phyloP scores from a whole-genome alignment of 2,113 vertebrate genomes.

The Tragelaphus scriptus region DNA sequence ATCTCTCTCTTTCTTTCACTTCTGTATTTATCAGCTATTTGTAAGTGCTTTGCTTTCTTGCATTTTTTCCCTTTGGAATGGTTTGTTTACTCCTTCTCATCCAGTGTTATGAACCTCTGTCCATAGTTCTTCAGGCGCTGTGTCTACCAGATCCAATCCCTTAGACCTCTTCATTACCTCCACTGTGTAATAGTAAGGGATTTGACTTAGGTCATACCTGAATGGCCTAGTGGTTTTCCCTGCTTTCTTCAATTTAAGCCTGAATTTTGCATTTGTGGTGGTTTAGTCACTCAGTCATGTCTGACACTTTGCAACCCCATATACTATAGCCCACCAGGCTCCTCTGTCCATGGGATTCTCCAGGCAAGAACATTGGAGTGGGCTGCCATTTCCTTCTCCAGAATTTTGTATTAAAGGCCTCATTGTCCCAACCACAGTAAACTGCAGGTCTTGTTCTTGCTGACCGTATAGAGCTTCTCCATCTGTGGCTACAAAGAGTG shows the following conservation, averaged over 20 bases:
- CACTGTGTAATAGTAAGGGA: neutral
- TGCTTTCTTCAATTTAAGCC: neutral
- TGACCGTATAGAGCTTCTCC: neutral
- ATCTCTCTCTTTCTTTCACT: neutral
- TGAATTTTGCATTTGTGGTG: neutral
- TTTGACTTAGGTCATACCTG: neutral
- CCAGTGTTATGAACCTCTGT: neutral
- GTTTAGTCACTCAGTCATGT: neutral
- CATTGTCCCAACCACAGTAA: neutral
- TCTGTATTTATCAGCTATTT: neutral
- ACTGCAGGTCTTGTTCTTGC: neutral
- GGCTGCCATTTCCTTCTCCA: neutral
- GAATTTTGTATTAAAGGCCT: neutral
- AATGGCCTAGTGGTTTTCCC: neutral
- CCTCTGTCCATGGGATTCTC: neutral
- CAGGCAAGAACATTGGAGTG: rapidly evolving
- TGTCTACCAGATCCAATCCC: neutral
- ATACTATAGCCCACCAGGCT: neutral
- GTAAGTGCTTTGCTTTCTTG: neutral
- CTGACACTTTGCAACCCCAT: neutral
- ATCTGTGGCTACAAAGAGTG: neutral
- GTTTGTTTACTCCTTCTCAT: neutral
- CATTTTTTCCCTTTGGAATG: neutral
- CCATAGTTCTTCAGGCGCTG: neutral
- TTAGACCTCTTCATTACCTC: neutral